phyloP scores from a whole-genome alignment of 2,113 vertebrate species.

The Pongo pygmaeus region DNA sequence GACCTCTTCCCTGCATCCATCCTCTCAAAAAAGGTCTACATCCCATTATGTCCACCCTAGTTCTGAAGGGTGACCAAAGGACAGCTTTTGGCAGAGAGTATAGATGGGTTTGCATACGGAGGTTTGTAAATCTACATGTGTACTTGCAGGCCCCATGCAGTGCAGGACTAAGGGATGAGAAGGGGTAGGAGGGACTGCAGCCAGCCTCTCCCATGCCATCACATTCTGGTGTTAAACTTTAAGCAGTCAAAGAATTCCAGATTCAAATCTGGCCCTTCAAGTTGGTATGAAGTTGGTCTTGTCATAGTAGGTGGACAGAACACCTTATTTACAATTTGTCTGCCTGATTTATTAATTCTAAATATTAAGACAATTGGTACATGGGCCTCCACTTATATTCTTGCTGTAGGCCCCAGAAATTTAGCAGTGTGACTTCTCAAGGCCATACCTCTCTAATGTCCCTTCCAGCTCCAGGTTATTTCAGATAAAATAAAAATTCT shows the following conservation, averaged over 20 bases:
- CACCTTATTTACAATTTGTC: not conserved
- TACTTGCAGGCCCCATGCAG: not conserved
- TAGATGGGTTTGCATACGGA: not conserved
- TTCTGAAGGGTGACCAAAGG: not conserved
- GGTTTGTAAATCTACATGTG: not conserved
- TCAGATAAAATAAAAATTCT: constrained; percentile 14
- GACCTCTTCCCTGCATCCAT: not conserved
- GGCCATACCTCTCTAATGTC: not conserved
- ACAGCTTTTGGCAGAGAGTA: not conserved
- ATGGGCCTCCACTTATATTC: not conserved
- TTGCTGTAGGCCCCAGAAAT: not conserved
- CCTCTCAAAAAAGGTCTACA: not conserved
- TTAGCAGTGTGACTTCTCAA: not conserved
- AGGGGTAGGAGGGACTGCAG: not conserved
- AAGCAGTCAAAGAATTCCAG: not conserved
- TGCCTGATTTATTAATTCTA: not conserved
- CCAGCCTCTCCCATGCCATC: not conserved
- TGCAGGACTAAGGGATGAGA: not conserved
- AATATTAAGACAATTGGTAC: not conserved
- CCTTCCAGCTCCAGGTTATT: not conserved
- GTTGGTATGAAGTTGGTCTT: not conserved
- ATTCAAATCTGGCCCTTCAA: not conserved
- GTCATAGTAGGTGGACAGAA: not conserved
- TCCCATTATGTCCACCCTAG: fast-evolving
- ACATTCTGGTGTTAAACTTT: not conserved